Evolutionary conservation across 53 echinoderm and acorn worm genomes (phyloP).

Genomic region (Echinarachnius parma): DNA sequence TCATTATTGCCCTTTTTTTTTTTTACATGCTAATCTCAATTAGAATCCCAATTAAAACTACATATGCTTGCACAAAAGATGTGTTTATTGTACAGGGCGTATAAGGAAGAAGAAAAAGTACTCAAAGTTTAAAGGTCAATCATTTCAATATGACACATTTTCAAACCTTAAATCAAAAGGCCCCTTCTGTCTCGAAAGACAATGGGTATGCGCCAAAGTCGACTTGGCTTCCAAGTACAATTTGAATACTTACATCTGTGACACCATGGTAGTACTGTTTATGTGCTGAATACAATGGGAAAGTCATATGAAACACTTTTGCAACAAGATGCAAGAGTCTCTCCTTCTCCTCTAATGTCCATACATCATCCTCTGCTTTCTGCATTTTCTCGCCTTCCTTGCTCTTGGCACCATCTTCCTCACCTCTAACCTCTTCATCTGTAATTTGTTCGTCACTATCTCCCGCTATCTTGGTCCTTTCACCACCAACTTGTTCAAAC

Average conservation of each 20-base stretch:
- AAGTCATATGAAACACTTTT: constrained; percentile 87
- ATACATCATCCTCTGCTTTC: constrained; percentile 55
- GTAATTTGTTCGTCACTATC: background rate
- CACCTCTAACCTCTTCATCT: constrained; percentile 2
- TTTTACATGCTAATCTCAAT: too few species aligned
- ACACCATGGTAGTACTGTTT: constrained; percentile 81
- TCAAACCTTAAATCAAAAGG: too few species aligned
- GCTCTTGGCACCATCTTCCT: background rate
- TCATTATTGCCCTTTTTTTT: too few species aligned
- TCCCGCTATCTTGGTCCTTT: background rate
- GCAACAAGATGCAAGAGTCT: constrained; percentile 71
- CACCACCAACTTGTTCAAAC: constrained; percentile 7
- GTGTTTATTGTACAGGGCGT: too few species aligned
- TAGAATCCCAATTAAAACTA: too few species aligned
- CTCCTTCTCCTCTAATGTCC: constrained; percentile 74
- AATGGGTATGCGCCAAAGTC: too few species aligned
- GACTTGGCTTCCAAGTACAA: too few species aligned
- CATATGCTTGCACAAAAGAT: too few species aligned
- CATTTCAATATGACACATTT: too few species aligned
- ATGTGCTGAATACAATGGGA: constrained; percentile 84
- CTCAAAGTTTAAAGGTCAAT: too few species aligned
- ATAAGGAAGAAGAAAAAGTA: too few species aligned
- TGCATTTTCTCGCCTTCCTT: constrained; percentile 8
- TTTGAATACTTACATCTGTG: constrained; percentile 66
- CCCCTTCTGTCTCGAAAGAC: too few species aligned